These are phyloP conservation scores for Trachelus iudaicus DNA, from an alignment of 2,888 invertebrate species.

Conservation along the genomic window DNA sequence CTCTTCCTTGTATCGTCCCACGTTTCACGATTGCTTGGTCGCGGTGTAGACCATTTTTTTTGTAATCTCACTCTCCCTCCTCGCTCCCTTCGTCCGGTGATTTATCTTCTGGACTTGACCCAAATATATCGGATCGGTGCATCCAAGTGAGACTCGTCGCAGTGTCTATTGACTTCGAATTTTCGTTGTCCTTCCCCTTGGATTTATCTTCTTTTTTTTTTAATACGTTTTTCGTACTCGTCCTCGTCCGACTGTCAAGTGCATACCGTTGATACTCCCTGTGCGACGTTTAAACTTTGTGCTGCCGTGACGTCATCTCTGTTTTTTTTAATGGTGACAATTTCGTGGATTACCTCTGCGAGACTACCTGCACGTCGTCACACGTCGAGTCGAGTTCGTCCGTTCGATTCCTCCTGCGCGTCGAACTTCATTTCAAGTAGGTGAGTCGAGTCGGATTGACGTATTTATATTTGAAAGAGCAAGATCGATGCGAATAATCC, in stretches of 20 bases:
- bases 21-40: neutral
- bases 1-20: neutral
- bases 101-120: neutral
- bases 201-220: neutral
- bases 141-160: neutral
- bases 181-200: neutral
- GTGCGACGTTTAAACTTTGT: neutral
- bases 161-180: neutral
- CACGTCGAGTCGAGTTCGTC: neutral
- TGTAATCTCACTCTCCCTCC: constrained; percentile 13
- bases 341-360: neutral
- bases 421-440: neutral
- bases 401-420: neutral
- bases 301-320: neutral
- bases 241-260: neutral
- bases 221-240: neutral
- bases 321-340: neutral
- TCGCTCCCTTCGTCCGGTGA: neutral
- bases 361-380: neutral
- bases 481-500: neutral
- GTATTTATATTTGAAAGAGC: neutral
- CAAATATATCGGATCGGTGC: neutral
- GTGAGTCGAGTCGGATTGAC: neutral
- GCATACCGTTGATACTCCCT: neutral
- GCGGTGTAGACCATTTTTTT: constrained; percentile 17